Evolutionary conservation across 2,888 invertebrate species (phyloP).

Genomic region (Brachypalpus laphriformis): DNA sequence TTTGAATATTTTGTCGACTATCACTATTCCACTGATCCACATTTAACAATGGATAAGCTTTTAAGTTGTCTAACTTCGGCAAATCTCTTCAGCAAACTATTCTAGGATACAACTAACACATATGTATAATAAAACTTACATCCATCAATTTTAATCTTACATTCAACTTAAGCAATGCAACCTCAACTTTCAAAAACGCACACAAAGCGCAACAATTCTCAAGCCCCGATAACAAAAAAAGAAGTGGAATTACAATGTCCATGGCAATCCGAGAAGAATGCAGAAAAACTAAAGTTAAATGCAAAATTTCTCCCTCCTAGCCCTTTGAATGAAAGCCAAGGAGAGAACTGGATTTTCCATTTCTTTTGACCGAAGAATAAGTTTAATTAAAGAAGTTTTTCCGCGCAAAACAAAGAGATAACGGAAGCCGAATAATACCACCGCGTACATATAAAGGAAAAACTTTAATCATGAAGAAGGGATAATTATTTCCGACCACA

Average conservation of each 20-base stretch:
- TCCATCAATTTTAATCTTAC: conserved; percentile 49
- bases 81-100: background rate
- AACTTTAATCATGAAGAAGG: conserved; percentile 66
- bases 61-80: background rate
- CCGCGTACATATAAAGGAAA: conserved; percentile 63
- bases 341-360: conserved; percentile 47
- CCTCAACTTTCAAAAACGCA: conserved; percentile 29
- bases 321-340: conserved; percentile 14
- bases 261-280: conserved; percentile 58
- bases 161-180: conserved; percentile 12
- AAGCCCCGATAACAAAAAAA: conserved; percentile 19
- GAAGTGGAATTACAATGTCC: conserved; percentile 66
- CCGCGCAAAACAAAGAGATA: conserved; percentile 56
- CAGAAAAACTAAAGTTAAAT: conserved; percentile 44
- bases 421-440: conserved; percentile 59
- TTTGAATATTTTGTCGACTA: too few species aligned
- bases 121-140: conserved; percentile 38
- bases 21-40: too few species aligned
- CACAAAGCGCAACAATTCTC: conserved; percentile 59
- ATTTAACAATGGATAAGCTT: too few species aligned
- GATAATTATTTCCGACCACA: conserved; percentile 69
- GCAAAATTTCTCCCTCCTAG: conserved; percentile 53
- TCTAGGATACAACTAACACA: conserved; percentile 6
- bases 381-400: conserved; percentile 74
- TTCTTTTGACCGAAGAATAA: conserved; percentile 69